Evolutionary conservation across 2,888 invertebrate species (phyloP).

Genomic region (Coenonympha glycerion): DNA sequence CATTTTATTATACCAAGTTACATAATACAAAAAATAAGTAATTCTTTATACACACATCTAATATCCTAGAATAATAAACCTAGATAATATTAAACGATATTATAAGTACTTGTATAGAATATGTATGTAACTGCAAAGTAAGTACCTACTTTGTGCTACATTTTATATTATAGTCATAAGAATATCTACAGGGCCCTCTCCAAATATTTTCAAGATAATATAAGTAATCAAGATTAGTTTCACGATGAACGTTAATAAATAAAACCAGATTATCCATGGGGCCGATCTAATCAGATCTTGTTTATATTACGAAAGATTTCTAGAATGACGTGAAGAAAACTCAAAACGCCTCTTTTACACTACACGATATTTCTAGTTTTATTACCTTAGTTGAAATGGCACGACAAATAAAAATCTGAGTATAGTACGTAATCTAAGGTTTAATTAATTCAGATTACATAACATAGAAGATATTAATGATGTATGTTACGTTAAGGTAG

Average conservation of each 20-base stretch:
- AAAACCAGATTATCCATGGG: conserved; percentile 55
- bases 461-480: too few relatives aligned
- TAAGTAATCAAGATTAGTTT: conserved; percentile 43
- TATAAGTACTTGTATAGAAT: too few relatives aligned
- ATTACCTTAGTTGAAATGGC: too few relatives aligned
- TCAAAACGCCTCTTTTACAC: background rate
- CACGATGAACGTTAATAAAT: conserved; percentile 61
- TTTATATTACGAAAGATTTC: conserved; percentile 61
- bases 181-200: conserved; percentile 12
- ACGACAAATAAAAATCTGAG: too few relatives aligned
- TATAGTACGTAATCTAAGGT: too few relatives aligned
- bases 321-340: conserved; percentile 17
- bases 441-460: too few relatives aligned
- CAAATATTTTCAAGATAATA: conserved; percentile 20
- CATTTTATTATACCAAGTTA: background rate
- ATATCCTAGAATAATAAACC: too few relatives aligned
- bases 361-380: background rate
- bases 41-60: too few relatives aligned
- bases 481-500: too few relatives aligned
- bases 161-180: background rate
- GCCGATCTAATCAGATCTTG: conserved; percentile 66
- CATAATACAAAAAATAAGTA: too few relatives aligned
- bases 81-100: too few relatives aligned
- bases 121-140: too few relatives aligned
- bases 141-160: background rate